Evolutionary conservation across 2,113 vertebrate species (phyloP), one percentile per base, ranked within the genome.

Genomic region (Ramphastos sulfuratus): DNA sequence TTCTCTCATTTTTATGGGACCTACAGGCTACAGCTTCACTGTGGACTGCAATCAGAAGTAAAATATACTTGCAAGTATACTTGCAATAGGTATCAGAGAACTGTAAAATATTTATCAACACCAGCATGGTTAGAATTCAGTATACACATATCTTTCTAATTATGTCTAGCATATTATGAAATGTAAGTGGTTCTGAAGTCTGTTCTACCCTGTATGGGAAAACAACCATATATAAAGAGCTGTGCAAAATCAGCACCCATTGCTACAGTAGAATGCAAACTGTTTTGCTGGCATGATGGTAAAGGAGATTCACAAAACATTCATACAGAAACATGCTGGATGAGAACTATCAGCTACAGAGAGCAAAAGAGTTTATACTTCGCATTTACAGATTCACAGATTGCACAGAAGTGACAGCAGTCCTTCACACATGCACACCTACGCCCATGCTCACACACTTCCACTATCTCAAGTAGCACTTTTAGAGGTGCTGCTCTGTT

Each of bases 61-160:
- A 96, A 97, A 93, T 90, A 90, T 82, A n/a, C n/a, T n/a, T n/a
- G n/a, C 88, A 95, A 72, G 69, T 90, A 71, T 87, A 93, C 77
- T 94, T 94, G 85, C 95, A 95, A 85, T 86, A 96, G 94, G 91
- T 94, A 91, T 84, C 96, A 97, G 94, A 95, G 95, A 97, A 97
- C 81, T 97, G 92, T 93, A 94, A 97, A 97, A 96, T 96, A 98
- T 97, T 97, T 97, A 95, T 96, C 93, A 97, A 97, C 94, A 96
- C 78, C 54, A 95, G 89, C 81, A 93, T 86, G 55, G 69, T 96
- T 97, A 88, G 44, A 93, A 87, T 89, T 96, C 80, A 87, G 59
- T 92, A 95, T 85, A 89, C 25, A 28, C 17, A 30, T 90, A 39
- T 89, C 92, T 92, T 82, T 87, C 31, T 89, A 79, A 94, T 88